phyloP scores from a whole-genome alignment of 1,140 invertebrate genomes.

The Wasmannia auropunctata region DNA sequence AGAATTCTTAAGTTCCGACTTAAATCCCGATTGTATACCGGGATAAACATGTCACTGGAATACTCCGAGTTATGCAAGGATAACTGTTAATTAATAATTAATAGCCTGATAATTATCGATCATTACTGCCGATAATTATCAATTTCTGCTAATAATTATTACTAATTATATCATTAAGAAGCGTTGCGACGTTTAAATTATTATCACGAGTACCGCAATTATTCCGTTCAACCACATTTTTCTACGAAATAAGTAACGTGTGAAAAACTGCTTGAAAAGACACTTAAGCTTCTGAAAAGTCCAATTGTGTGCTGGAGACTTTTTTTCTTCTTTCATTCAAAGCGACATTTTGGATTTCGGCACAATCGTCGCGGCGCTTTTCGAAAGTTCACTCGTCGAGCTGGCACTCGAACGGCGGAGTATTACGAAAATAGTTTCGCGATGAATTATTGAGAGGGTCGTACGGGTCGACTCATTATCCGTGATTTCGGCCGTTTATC shows the following conservation, averaged over 20 bases:
- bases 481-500: not conserved
- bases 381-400: not conserved
- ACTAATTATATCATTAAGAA: not conserved
- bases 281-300: not conserved
- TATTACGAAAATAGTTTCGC: constrained; percentile 20
- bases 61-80: not conserved
- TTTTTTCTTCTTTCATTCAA: not conserved
- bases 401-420: not conserved
- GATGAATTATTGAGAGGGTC: not conserved
- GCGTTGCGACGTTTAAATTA: not conserved
- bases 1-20: too few species aligned
- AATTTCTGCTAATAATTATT: not conserved
- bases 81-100: not conserved
- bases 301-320: not conserved
- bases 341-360: not conserved
- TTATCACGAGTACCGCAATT: not conserved
- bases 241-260: not conserved
- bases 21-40: not conserved
- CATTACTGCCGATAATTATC: not conserved
- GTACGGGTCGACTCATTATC: not conserved
- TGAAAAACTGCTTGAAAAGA: not conserved
- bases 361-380: not conserved
- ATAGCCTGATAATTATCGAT: not conserved
- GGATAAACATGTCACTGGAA: not conserved
- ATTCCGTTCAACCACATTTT: not conserved